These are phyloP conservation scores for Poeciliopsis retropinna DNA, from an alignment of 2,113 vertebrate species.

Conservation along the genomic window DNA sequence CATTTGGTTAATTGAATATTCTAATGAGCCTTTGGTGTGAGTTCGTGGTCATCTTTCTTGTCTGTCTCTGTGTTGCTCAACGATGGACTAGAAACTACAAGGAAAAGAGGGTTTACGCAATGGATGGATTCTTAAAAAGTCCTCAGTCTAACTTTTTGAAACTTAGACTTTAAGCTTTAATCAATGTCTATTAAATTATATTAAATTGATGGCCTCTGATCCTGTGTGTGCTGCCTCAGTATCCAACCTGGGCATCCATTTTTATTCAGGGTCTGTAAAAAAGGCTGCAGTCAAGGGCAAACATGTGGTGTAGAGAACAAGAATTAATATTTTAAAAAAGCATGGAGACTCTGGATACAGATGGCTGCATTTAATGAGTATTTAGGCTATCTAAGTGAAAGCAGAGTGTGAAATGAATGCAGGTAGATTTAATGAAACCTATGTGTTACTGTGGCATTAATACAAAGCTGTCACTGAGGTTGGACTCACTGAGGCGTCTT, in stretches of 20 bases:
- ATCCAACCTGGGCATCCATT: constrained; percentile 54
- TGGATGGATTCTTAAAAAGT: no score
- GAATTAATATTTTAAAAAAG: constrained; percentile 62
- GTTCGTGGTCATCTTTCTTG: no score
- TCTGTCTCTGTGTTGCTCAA: no score
- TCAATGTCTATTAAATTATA: constrained; percentile 28
- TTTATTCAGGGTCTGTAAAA: constrained; percentile 59
- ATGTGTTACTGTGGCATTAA: constrained; percentile 11
- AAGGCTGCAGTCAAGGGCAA: constrained; percentile 70
- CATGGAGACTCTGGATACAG: constrained; percentile 67
- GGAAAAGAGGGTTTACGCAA: no score
- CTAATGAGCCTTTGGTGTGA: no score
- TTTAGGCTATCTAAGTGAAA: constrained; percentile 71
- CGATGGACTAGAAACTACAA: no score
- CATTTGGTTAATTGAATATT: no score
- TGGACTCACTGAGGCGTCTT: neutral
- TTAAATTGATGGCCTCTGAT: constrained; percentile 58
- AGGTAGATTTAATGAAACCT: constrained; percentile 29
- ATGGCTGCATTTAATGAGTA: constrained; percentile 77
- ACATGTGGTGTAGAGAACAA: constrained; percentile 57
- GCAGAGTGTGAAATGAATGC: constrained; percentile 66
- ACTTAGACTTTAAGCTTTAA: neutral
- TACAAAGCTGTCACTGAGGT: neutral
- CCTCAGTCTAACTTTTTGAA: neutral
- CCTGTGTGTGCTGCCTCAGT: constrained; percentile 46